phyloP scores from a whole-genome alignment of 2,888 invertebrate genomes.

The Pheosia gnoma region DNA sequence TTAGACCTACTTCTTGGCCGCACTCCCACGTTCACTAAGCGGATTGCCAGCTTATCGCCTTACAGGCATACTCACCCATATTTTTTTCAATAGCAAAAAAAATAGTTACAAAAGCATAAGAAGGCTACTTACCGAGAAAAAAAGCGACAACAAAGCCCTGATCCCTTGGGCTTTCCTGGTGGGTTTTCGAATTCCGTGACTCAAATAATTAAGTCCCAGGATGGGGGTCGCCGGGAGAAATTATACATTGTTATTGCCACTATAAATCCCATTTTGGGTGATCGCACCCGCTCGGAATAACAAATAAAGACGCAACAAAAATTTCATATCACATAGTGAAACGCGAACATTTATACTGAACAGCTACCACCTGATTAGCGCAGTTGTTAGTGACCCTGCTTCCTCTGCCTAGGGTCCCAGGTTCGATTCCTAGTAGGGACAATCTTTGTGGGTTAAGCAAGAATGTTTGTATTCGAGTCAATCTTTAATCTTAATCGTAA shows the following conservation, averaged over 20 bases:
- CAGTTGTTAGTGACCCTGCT: no score
- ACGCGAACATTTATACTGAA: slow-evolving; percentile 19
- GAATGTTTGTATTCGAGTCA: no score
- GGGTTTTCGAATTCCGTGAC: slow-evolving; percentile 80
- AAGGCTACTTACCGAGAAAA: slow-evolving; percentile 59
- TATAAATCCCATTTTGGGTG: slow-evolving; percentile 79
- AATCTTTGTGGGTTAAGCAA: no score
- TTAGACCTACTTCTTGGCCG: slow-evolving; percentile 66
- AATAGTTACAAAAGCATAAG: slow-evolving; percentile 66
- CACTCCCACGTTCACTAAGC: slow-evolving; percentile 74
- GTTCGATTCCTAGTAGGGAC: no score
- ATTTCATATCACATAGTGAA: slow-evolving; percentile 48
- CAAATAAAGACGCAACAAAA: slow-evolving; percentile 55
- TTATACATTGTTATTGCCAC: slow-evolving; percentile 80
- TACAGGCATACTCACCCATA: slow-evolving; percentile 71
- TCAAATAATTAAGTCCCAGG: slow-evolving; percentile 80
- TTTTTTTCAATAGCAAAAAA: slow-evolving; percentile 71
- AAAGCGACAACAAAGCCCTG: slow-evolving; percentile 72
- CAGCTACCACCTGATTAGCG: neutral
- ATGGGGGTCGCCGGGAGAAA: slow-evolving; percentile 73
- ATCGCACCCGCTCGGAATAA: slow-evolving; percentile 70
- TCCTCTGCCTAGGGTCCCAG: no score
- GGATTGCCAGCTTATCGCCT: slow-evolving; percentile 80
- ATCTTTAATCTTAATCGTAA: no score
- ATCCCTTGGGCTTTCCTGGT: slow-evolving; percentile 74